These are phyloP conservation scores for Ectobius pallidus DNA, from an alignment of 2,888 invertebrate species.

Conservation along the genomic window DNA sequence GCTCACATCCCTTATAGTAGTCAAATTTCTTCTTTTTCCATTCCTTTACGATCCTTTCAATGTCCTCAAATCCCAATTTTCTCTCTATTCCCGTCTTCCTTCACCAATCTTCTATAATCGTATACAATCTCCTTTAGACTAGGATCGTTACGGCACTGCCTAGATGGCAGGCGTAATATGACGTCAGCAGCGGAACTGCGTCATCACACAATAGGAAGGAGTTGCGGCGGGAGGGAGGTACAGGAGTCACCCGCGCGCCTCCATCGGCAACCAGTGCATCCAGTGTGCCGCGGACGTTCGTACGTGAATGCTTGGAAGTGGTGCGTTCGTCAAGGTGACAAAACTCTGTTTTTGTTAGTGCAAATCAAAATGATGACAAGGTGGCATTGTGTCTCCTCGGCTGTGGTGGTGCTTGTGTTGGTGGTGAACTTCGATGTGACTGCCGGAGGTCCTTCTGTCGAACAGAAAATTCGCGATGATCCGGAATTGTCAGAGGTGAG, in stretches of 20 bases:
- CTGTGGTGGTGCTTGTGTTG: conserved; percentile 3
- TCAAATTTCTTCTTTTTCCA: too few species aligned
- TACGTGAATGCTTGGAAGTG: background rate
- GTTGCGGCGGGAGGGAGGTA: background rate
- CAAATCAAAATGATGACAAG: background rate
- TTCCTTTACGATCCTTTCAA: too few species aligned
- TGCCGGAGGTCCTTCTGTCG: conserved; percentile 55
- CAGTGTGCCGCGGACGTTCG: conserved; percentile 12
- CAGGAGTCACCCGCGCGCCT: background rate
- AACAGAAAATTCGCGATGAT: conserved; percentile 69
- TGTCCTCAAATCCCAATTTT: conserved; percentile 14
- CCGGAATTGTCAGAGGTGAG: conserved; percentile 71
- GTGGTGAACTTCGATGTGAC: background rate
- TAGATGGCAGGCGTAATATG: conserved; percentile 31
- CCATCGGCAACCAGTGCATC: background rate
- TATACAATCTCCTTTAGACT: conserved; percentile 8
- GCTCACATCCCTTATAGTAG: too few species aligned
- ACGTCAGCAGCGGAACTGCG: conserved; percentile 32
- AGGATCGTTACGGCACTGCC: conserved; percentile 27
- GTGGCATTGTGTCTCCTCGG: background rate
- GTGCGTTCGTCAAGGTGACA: too few species aligned
- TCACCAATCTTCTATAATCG: background rate
- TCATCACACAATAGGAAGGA: conserved; percentile 11
- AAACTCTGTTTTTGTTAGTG: too few species aligned
- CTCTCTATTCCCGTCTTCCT: background rate